phyloP scores from a whole-genome alignment of 2,888 invertebrate species.

The Crocallis elinguaria region DNA sequence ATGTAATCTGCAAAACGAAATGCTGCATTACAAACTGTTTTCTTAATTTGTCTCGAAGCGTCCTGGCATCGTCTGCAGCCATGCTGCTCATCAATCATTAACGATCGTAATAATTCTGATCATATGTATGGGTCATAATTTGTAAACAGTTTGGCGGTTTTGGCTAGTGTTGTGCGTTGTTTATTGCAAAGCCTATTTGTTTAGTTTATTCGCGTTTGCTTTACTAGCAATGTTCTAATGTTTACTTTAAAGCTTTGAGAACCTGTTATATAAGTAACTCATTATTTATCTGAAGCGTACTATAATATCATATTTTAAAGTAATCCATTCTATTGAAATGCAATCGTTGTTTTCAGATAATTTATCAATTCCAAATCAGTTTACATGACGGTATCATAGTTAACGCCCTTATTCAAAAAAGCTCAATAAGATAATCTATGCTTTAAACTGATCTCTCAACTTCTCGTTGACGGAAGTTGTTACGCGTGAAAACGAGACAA shows the following conservation, averaged over 20 bases:
- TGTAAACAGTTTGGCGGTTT: too few species aligned
- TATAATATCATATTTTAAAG: not conserved
- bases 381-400: too few species aligned
- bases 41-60: slow-evolving; percentile 7
- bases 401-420: too few species aligned
- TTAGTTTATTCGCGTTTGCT: not conserved
- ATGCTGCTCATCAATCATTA: slow-evolving; percentile 1
- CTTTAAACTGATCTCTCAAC: too few species aligned
- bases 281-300: not conserved
- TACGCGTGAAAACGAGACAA: too few species aligned
- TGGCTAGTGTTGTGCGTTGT: too few species aligned
- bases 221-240: not conserved
- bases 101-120: not conserved
- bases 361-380: not conserved
- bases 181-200: not conserved
- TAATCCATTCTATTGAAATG: not conserved
- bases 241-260: not conserved
- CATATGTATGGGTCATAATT: not conserved
- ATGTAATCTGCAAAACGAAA: slow-evolving; percentile 69
- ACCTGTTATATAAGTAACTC: not conserved
- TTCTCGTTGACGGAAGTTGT: too few species aligned
- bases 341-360: not conserved
- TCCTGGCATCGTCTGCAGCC: slow-evolving; percentile 8
- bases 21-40: slow-evolving; percentile 7
- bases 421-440: too few species aligned